These are phyloP conservation scores for Thalassarche chlororhynchos DNA, from an alignment of 2,113 vertebrate genomes.

Conservation along the genomic window DNA sequence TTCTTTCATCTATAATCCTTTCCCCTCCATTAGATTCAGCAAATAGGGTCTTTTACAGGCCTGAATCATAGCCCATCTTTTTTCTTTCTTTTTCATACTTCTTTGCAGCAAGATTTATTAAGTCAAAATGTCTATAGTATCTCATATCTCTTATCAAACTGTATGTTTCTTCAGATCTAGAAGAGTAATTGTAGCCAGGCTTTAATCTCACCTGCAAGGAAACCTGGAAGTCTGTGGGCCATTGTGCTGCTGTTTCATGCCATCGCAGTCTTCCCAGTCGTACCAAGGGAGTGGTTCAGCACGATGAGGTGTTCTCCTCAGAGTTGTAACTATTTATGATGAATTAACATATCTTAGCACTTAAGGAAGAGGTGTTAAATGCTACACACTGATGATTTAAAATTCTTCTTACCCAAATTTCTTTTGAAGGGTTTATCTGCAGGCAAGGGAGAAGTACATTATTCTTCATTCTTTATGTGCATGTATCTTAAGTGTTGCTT, in stretches of 20 bases:
- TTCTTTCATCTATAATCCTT: background rate
- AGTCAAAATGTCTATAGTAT: background rate
- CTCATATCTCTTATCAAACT: background rate
- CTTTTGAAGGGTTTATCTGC: background rate
- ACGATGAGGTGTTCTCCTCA: fast-evolving
- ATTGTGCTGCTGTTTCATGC: background rate
- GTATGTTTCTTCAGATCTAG: background rate
- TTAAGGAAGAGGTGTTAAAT: background rate
- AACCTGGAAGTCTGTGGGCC: background rate
- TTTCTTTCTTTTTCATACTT: background rate
- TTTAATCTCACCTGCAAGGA: background rate
- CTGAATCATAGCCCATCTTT: background rate
- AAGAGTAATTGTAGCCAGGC: background rate
- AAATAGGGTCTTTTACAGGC: background rate
- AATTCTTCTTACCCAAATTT: background rate
- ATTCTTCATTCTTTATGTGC: background rate
- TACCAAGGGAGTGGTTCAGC: background rate
- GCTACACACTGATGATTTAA: background rate
- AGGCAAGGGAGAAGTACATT: background rate
- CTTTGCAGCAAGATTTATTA: background rate
- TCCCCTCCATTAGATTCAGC: background rate
- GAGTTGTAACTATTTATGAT: background rate
- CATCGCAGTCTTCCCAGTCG: fast-evolving
- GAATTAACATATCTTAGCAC: background rate
- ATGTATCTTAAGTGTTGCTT: background rate